phyloP scores from a whole-genome alignment of 2,888 invertebrate species.

The Rhamphomyia laevipes region DNA sequence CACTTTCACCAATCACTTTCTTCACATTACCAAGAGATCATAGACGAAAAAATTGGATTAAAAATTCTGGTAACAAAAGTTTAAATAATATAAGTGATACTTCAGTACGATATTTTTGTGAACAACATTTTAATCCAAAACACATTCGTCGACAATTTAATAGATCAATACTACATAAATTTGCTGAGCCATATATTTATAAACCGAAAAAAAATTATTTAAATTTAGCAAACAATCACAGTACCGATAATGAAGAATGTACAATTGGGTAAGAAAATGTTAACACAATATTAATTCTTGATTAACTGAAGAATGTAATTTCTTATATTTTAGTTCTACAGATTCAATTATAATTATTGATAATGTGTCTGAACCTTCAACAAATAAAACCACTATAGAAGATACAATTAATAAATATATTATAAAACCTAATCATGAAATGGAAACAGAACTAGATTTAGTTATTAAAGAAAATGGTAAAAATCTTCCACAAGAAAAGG shows the following conservation, averaged over 20 bases:
- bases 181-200: constrained; percentile 17
- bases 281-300: not conserved
- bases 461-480: not conserved
- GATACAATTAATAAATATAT: no score
- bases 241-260: not conserved
- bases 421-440: not conserved
- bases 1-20: constrained; percentile 13
- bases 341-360: no score
- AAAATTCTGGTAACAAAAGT: constrained; percentile 21
- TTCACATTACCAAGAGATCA: constrained; percentile 19
- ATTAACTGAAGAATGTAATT: no score
- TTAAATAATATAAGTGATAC: constrained; percentile 12
- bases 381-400: no score
- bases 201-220: not conserved
- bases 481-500: no score
- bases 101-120: constrained; percentile 17
- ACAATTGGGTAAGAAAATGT: not conserved
- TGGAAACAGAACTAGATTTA: not conserved
- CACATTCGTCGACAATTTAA: constrained; percentile 18
- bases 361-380: no score
- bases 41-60: constrained; percentile 20
- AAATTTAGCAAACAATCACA: not conserved
- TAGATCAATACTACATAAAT: constrained; percentile 16
- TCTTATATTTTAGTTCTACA: no score
- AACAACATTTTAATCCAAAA: constrained; percentile 19